Evolutionary conservation across 2,113 vertebrate species (phyloP).

Genomic region (Erythrocercus mccallii): DNA sequence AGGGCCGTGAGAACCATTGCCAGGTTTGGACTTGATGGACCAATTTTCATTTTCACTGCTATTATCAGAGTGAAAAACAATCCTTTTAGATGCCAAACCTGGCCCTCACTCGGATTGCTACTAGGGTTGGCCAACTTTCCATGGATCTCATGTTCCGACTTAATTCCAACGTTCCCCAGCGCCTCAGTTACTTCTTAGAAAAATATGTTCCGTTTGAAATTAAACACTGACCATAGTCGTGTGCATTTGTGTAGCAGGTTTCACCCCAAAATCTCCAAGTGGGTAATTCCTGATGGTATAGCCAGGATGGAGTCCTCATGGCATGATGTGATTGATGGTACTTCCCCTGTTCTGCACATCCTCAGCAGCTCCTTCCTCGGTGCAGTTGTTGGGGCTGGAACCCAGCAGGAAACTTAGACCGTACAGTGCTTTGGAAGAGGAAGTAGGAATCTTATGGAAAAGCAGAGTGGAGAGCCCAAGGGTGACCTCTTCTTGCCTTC

Average conservation of each 20-base stretch:
- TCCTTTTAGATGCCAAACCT: neutral
- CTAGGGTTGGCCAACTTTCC: neutral
- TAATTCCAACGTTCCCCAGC: neutral
- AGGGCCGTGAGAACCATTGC: neutral
- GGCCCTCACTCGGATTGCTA: neutral
- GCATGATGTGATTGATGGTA: accelerated
- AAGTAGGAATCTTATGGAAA: neutral
- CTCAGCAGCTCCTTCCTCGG: neutral
- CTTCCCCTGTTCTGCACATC: neutral
- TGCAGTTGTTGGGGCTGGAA: neutral
- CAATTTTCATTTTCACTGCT: neutral
- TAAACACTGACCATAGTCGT: neutral
- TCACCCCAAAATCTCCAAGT: neutral
- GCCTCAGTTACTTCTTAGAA: conserved; percentile 6
- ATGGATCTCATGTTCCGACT: conserved; percentile 10
- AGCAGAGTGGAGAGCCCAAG: neutral
- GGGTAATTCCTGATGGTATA: accelerated
- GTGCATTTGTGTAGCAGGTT: neutral
- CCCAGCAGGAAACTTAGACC: neutral
- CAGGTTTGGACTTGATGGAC: neutral
- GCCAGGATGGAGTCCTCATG: accelerated
- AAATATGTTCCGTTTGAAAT: neutral
- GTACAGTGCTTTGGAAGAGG: neutral
- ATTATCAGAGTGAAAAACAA: neutral
- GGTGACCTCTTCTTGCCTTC: neutral